phyloP scores from a whole-genome alignment of 1,140 invertebrate species.

The Neotoxoptera formosana region DNA sequence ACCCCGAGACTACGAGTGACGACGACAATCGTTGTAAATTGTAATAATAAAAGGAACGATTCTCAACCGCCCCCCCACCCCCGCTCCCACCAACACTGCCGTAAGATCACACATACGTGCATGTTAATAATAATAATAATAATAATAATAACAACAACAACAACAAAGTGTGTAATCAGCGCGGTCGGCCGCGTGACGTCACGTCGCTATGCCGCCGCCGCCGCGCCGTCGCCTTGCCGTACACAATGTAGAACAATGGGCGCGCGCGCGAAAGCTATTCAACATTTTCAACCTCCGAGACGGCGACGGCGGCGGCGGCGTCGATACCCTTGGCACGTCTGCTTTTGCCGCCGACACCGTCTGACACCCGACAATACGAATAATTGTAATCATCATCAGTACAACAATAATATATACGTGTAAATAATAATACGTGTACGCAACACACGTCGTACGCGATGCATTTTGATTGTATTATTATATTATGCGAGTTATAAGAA shows the following conservation, averaged over 20 bases:
- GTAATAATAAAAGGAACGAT: neutral
- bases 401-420: neutral
- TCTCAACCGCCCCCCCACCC: neutral
- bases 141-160: neutral
- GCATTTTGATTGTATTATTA: conserved; percentile 1
- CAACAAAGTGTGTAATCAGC: conserved; percentile 16
- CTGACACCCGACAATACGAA: neutral
- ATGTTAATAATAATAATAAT: neutral
- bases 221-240: neutral
- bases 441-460: neutral
- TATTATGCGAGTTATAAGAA: neutral
- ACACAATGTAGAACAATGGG: conserved; percentile 28
- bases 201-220: neutral
- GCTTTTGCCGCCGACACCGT: conserved; percentile 17
- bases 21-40: neutral
- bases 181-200: conserved; percentile 21
- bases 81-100: too few relatives aligned
- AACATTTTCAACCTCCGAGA: conserved; percentile 4
- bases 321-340: conserved; percentile 41
- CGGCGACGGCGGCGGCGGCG: too few relatives aligned
- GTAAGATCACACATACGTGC: neutral
- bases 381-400: neutral
- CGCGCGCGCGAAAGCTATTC: conserved; percentile 29
- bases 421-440: conserved; percentile 2
- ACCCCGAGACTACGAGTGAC: neutral